Evolutionary conservation across 1,140 invertebrate genomes (phyloP), one percentile per base, ranked within the genome.

Genomic region (Planococcus citri): DNA sequence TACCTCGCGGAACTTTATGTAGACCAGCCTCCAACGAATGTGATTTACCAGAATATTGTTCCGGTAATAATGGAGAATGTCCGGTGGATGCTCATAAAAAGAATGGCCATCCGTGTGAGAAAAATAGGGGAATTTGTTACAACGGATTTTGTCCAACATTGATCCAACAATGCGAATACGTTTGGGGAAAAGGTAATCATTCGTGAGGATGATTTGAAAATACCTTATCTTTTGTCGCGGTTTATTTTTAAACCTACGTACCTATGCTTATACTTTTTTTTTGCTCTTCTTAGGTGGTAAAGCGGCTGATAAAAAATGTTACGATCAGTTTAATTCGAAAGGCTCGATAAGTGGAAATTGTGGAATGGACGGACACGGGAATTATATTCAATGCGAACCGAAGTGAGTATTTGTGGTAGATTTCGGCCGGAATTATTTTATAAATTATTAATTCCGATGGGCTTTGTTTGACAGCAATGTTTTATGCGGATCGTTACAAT

Each of bases 331-430:
- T 79, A 97, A 97, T 78, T 89, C 91, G 0, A 92, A 95, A 75
- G 95, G 95, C 12, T 91, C 90, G 3, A 88, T 91, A 68, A 94
- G 89, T 74, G 95, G 94, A 0, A 93, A 97, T 78, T 97, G 94
- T 79, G 94, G 94, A 1, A 86, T 86, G 60, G 89, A 95, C 76
- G 74, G 78, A 17, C 83, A 83, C 72, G 91, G 90, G 25, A 86
- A 88, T 76, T 92, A 85, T 78, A 82, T 92, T 73, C 95, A 91
- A 80, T 96, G 92, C 80, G 88, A 90, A 64, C 80, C 85, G 73
- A 88, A 93, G 90, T 94, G 82, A 87, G 90, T 87, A 38, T 10
- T 20, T 4, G 17, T 24, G 22, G 33, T 12, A 12, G 25, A 67
- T 61, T 29, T 20, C 25, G 27, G 29, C 0, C 10, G 17, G 61